Conservation (phyloP, 2,797 vertebrate genomes). For the Trichosurus vulpecula region DNA sequence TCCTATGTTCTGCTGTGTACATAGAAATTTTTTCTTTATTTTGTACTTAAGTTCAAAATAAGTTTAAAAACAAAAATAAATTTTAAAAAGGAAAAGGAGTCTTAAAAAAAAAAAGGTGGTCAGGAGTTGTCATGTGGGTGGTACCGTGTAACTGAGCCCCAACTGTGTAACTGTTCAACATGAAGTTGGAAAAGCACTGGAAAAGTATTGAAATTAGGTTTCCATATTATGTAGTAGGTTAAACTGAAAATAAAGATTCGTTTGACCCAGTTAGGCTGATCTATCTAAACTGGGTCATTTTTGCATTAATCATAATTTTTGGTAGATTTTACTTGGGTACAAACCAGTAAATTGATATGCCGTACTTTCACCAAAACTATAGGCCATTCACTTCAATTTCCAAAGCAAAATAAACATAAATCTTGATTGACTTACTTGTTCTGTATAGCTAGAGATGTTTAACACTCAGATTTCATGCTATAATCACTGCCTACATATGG, state of each 20-base stretch:
- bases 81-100: too few relatives aligned
- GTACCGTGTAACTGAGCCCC: conserved; percentile 3
- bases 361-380: background rate
- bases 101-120: background rate
- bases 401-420: conserved; percentile 35
- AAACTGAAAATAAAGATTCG: conserved; percentile 7
- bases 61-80: too few relatives aligned
- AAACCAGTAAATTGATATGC: conserved; percentile 30
- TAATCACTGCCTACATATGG: background rate
- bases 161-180: background rate
- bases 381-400: conserved; percentile 13
- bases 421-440: background rate
- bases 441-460: background rate
- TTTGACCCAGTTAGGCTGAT: background rate
- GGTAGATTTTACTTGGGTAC: background rate
- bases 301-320: background rate
- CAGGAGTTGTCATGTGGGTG: background rate
- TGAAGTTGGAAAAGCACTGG: conserved; percentile 19
- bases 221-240: background rate
- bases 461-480: background rate
- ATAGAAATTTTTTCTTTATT: background rate
- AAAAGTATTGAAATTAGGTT: background rate
- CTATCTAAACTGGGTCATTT: conserved; percentile 7
- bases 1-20: too few relatives aligned
- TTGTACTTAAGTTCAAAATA: too few relatives aligned